Conservation (phyloP, 2,888 invertebrate species). For the Drosophila pegasa region DNA sequence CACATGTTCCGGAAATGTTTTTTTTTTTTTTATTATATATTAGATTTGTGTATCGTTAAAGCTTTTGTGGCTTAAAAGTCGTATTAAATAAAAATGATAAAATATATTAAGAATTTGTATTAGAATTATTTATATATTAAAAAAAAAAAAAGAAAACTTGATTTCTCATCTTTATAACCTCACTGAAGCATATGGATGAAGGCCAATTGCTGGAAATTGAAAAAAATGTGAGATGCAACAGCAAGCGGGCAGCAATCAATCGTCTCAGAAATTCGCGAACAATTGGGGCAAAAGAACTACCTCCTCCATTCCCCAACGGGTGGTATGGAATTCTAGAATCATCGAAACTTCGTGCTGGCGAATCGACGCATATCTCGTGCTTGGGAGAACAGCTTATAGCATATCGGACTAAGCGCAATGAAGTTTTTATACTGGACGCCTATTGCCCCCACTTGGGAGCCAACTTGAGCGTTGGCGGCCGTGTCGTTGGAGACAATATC, state of each 20-base stretch:
- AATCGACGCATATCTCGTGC: constrained; percentile 88
- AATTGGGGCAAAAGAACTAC: constrained; percentile 87
- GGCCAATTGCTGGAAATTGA: constrained; percentile 35
- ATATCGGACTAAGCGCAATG: constrained; percentile 88
- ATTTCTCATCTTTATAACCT: background rate
- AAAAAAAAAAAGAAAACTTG: background rate
- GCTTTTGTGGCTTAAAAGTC: background rate
- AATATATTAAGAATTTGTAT: background rate
- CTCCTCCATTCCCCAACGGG: constrained; percentile 95
- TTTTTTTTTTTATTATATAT: background rate
- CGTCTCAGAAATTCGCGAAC: constrained; percentile 86
- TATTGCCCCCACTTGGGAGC: constrained; percentile 97
- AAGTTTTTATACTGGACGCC: constrained; percentile 90
- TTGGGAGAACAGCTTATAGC: constrained; percentile 91
- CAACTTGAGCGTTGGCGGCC: constrained; percentile 92
- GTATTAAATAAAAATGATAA: too few species aligned
- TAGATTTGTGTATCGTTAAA: background rate
- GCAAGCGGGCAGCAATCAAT: constrained; percentile 81
- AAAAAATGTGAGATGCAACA: constrained; percentile 7
- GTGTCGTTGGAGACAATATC: constrained; percentile 90
- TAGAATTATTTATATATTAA: too few species aligned
- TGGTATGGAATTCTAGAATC: constrained; percentile 94
- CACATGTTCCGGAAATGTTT: background rate
- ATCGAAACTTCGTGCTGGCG: constrained; percentile 86
- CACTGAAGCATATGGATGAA: constrained; percentile 66